These are phyloP conservation scores for Anastrepha obliqua DNA, from an alignment of 1,140 invertebrate genomes.

Conservation along the genomic window DNA sequence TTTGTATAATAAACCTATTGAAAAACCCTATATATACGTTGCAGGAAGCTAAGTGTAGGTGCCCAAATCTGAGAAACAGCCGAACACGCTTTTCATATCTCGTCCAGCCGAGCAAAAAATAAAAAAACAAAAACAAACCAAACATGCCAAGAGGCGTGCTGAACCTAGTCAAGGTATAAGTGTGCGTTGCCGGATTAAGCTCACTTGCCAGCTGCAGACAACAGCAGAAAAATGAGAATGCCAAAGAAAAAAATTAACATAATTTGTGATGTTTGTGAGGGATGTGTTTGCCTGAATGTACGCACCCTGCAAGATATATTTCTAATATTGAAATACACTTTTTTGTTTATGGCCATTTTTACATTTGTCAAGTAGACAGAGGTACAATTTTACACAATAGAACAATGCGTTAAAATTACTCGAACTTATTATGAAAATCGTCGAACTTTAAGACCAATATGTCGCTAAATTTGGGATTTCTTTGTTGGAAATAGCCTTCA, in stretches of 20 bases:
- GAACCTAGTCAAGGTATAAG: background rate
- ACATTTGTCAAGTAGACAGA: too few relatives aligned
- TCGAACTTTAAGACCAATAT: too few relatives aligned
- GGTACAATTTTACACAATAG: too few relatives aligned
- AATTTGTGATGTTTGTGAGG: slow-evolving; percentile 24
- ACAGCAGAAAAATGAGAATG: background rate
- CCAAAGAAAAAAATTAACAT: slow-evolving; percentile 32
- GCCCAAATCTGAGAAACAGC: slow-evolving; percentile 2
- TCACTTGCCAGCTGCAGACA: slow-evolving; percentile 9
- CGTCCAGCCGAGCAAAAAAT: background rate
- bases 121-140: too few relatives aligned
- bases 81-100: background rate
- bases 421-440: too few relatives aligned
- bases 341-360: too few relatives aligned
- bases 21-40: background rate
- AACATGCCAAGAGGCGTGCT: background rate
- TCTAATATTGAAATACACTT: too few relatives aligned
- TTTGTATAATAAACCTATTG: background rate
- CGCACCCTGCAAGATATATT: background rate
- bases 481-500: too few relatives aligned
- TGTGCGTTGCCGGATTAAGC: background rate
- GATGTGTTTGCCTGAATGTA: background rate
- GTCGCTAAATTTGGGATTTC: too few relatives aligned
- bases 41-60: background rate
- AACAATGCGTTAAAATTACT: too few relatives aligned